Evolutionary conservation across 1,140 invertebrate species (phyloP), one percentile per base, ranked within the genome.

Genomic region (Laupala kohalensis): DNA sequence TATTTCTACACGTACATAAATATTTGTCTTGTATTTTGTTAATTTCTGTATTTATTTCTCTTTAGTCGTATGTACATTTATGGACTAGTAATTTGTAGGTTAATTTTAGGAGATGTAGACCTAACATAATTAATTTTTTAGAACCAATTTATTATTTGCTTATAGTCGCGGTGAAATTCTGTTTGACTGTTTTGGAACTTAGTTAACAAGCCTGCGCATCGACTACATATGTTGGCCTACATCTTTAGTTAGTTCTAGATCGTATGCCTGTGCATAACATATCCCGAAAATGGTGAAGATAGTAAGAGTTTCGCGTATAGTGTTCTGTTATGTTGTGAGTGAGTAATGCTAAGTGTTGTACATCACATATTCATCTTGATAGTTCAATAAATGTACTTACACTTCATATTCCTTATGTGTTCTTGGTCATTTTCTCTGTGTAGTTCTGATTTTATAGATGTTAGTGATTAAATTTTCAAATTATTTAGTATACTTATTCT

Each of bases 1-100:
- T 68, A 68, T 68, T 68, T 68, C 28, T 68, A 68, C 26, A 68
- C 27, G 25, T 68, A 68, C 27, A 68, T 29, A 29, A 29, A 68
- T 68, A 68, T 68, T 29, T 29, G 27, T 68, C 19, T 6, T 68
- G 13, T 68, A 68, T 27, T 29, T 37, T 68, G 28, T 37, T 68
- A 9, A 53, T 53, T 53, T 53, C 37, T 53, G 37, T 53, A 53
- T 53, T 13, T n/a, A n/a, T n/a, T 53, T 53, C 37, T 53, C 9
- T 19, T 53, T 53, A 53, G 37, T 53, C 37, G 37, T 53, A 53
- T 53, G 37, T 53, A 53, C 37, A 53, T 53, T 53, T 53, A 53
- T 53, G 37, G 37, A 53, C 37, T 53, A 19, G 37, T 13, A 53
- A 53, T 53, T 53, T 53, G 37, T 53, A 53, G 37, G 37, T 53